Evolutionary conservation across 1,140 invertebrate species (phyloP), one percentile per base, ranked within the genome.

Genomic region (Pachypsylla venusta): DNA sequence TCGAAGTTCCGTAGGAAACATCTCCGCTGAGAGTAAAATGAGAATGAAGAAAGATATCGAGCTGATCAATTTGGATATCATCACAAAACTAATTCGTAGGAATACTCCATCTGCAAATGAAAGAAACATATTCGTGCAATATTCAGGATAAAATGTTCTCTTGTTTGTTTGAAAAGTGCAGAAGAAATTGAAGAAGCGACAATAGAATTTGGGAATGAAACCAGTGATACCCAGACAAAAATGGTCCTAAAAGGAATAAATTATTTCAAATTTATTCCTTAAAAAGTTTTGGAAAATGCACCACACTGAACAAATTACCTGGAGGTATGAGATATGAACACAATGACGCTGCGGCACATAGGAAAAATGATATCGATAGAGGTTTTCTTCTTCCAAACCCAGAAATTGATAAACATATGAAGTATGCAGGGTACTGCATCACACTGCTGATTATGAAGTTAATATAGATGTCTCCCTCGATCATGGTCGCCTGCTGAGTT

Each of bases 1-100:
- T 58, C 83, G 74, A 55, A 80, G 68, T 54, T 74, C 73, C 10
- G 84, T 87, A 14, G 84, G 84, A 70, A 83, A 87, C 68, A 85
- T 72, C 71, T 87, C 84, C 22, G 81, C 76, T 2, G 82, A 83
- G 64, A 81, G 82, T 63, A 85, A 76, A 70, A 84, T 85, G 5
- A 83, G 68, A 16, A 81, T 76, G 62, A 79, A 79, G 67, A 85
- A 84, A 0, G 82, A 80, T 63, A 78, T 75, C 12, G 83, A 81
- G 57, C 83, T 83, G 25, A 80, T 77, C 67, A 82, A 79, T 72
- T 89, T 89, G n/a, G 87, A 87, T 12, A 80, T 66, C 57, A 90
- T 74, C 66, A 82, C 86, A 1, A 84, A 16, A 1, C 30, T 13
- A 53, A 65, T 25, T 4, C 54, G 54, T 13, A 61, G 13, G 2